Evolutionary conservation across 2,797 vertebrate genomes (phyloP).

Genomic region (Pampus argenteus): DNA sequence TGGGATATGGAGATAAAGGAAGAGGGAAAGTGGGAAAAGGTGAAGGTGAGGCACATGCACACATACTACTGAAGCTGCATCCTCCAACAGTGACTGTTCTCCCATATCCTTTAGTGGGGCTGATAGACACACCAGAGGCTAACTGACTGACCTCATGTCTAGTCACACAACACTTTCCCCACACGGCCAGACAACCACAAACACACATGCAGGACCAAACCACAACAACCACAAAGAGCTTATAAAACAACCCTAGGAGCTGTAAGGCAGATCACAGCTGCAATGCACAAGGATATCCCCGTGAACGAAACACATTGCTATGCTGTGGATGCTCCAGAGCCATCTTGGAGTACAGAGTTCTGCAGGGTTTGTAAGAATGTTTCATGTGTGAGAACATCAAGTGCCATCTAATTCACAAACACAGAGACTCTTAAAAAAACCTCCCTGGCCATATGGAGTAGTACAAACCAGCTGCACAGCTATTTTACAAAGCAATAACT

Average conservation of each 20-base stretch:
- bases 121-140: conserved; percentile 52
- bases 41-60: conserved; percentile 20
- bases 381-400: conserved; percentile 38
- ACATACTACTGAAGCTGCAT: background rate
- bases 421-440: conserved; percentile 60
- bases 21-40: background rate
- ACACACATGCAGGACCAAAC: conserved; percentile 31
- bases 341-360: conserved; percentile 3
- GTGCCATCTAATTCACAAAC: conserved; percentile 49
- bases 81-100: conserved; percentile 31
- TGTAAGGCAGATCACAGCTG: conserved; percentile 29
- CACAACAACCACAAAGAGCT: conserved; percentile 53
- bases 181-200: conserved; percentile 41
- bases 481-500: conserved; percentile 73
- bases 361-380: conserved; percentile 21
- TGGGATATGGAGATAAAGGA: conserved; percentile 26
- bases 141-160: conserved; percentile 68
- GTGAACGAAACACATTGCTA: conserved; percentile 29
- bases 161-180: conserved; percentile 60
- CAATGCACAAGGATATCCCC: conserved; percentile 16
- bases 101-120: conserved; percentile 27
- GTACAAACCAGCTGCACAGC: conserved; percentile 64
- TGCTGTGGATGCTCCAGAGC: conserved; percentile 19
- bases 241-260: conserved; percentile 32
- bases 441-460: conserved; percentile 53